Base-by-base conservation (phyloP, 2,113 vertebrate genomes). In the Clarias batrachus region DNA sequence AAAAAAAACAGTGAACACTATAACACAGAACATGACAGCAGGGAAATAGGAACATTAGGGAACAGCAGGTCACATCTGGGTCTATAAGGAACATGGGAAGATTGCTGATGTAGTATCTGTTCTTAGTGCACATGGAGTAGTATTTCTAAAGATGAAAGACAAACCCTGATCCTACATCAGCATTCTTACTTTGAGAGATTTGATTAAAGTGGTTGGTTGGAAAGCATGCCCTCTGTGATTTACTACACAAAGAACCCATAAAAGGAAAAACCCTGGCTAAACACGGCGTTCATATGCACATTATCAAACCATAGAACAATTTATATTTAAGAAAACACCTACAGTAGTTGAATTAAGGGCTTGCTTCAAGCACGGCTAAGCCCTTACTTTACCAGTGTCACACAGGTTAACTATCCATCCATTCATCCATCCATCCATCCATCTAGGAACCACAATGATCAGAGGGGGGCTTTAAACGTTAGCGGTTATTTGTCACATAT, bases 81-180 rank as follows among this genome's bases (percentile, higher is more conserved):
- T n/a, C 21, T 10, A 78, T 85, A 57, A 30, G 12, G 3, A 68
- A 16, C 74, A 57, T 48, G 68, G 62, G 10, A 56, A 19, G 16
- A 23, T 14, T 52, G 59, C 59, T 85, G 60, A 78, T 85, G 52
- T 70, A 80, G 52, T 52, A 86, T 81, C 65, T 60, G 77, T 30
- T 86, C 85, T 65, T 30, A 59, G 73, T 25, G 9, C 25, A 23
- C 54, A 71, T 60, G 48, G 70, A 79, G 68, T 27, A 81, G 85
- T 25, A 41, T 52, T 56, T 73, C 71, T 21, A 13, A 56, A 70
- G 66, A 71, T 86, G 19, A 73, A 81, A 74, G 66, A 21, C 78
- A 60, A 81, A 71, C 27, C 12, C 78, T 62, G 19, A 86, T 81
- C 33, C 66, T 71, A 48, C 27, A 86, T 48, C 63, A 59, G 71